Evolutionary conservation across 1,140 invertebrate species (phyloP).

Genomic region (Drosophila bifasciata): DNA sequence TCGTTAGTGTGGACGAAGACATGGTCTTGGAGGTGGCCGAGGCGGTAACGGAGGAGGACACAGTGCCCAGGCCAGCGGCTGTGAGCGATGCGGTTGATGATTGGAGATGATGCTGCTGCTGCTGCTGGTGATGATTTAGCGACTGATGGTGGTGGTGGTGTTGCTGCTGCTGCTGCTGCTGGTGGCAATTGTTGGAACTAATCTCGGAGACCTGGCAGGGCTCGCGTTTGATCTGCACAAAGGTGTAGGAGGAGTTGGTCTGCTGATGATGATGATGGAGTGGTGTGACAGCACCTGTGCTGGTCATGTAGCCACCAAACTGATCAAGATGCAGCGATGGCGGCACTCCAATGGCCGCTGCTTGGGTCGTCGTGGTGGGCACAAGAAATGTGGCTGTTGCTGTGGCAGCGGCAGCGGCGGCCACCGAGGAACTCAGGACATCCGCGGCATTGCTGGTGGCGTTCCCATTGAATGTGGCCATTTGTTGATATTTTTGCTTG

Average conservation of each 20-base stretch:
- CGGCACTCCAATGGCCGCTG: slow-evolving; percentile 15
- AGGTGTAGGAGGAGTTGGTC: slow-evolving; percentile 80
- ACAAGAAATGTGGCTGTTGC: slow-evolving; percentile 67
- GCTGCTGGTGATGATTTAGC: slow-evolving; percentile 71
- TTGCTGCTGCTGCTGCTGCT: slow-evolving; percentile 82
- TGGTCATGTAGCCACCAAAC: slow-evolving; percentile 56
- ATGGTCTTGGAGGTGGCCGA: slow-evolving; percentile 74
- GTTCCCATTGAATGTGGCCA: slow-evolving; percentile 74
- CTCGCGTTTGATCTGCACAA: slow-evolving; percentile 86
- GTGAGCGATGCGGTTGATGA: slow-evolving; percentile 48
- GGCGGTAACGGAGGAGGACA: slow-evolving; percentile 65
- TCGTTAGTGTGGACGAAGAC: slow-evolving; percentile 73
- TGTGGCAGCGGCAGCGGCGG: slow-evolving; percentile 52
- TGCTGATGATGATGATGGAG: slow-evolving; percentile 73
- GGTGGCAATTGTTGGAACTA: slow-evolving; percentile 85
- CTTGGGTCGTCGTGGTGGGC: slow-evolving; percentile 58
- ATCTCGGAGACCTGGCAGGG: slow-evolving; percentile 88
- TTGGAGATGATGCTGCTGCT: slow-evolving; percentile 51
- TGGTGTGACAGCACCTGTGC: slow-evolving; percentile 36
- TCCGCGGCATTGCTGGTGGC: slow-evolving; percentile 62
- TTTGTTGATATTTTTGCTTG: slow-evolving; percentile 48
- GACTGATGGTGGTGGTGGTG: slow-evolving; percentile 70
- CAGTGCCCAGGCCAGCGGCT: slow-evolving; percentile 41
- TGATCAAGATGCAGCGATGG: slow-evolving; percentile 38
- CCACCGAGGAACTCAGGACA: slow-evolving; percentile 62